Conservation (phyloP, 1,140 invertebrate species). For the Scylla paramamosain region DNA sequence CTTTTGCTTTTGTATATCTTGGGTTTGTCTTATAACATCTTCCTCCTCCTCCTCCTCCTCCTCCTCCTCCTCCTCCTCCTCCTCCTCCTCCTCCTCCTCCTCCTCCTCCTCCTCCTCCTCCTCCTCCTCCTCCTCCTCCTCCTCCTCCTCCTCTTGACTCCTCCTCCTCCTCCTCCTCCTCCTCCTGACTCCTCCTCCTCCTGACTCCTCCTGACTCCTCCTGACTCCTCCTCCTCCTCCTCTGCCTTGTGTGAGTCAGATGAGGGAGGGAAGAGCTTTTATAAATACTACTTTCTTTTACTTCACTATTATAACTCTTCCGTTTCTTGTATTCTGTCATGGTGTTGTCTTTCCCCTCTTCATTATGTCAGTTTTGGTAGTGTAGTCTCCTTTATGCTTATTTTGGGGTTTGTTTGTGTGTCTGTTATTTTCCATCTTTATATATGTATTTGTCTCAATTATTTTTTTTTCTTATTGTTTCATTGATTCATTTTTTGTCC, state of each 20-base stretch:
- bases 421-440: too few relatives aligned
- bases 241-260: not conserved
- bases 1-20: not conserved
- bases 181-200: not conserved
- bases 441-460: too few relatives aligned
- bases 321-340: too few relatives aligned
- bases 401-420: too few relatives aligned
- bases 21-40: not conserved
- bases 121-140: slow-evolving; percentile 16
- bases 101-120: not conserved
- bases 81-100: slow-evolving; percentile 7
- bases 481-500: too few relatives aligned
- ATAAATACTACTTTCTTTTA: too few relatives aligned
- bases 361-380: too few relatives aligned
- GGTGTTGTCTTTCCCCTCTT: too few relatives aligned
- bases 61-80: slow-evolving; percentile 6
- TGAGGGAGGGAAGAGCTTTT: too few relatives aligned
- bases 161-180: not conserved
- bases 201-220: not conserved
- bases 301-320: too few relatives aligned
- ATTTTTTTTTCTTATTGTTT: too few relatives aligned
- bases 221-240: not conserved
- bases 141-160: not conserved
- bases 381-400: too few relatives aligned
- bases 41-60: not conserved